phyloP scores from a whole-genome alignment of 2,797 vertebrate genomes.

The Rhinophrynus dorsalis region DNA sequence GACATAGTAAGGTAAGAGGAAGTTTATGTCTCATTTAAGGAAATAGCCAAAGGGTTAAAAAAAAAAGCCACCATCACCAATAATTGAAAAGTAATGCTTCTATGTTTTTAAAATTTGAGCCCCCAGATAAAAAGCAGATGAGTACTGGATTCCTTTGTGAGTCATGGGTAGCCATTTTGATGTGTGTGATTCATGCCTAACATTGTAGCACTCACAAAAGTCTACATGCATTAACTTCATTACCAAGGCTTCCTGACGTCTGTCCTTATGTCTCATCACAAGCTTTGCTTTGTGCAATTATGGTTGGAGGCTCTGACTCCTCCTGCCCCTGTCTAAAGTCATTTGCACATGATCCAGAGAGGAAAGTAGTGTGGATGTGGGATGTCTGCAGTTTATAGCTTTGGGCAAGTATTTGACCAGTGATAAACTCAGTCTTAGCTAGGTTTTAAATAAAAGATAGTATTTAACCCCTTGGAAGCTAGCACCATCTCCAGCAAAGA shows the following conservation, averaged over 20 bases:
- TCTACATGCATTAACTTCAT: slow-evolving; percentile 23
- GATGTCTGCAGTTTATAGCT: background rate
- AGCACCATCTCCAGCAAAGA: too few relatives aligned
- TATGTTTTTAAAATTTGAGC: too few relatives aligned
- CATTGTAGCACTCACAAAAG: slow-evolving; percentile 1
- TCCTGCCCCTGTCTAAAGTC: background rate
- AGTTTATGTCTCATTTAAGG: too few relatives aligned
- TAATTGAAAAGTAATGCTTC: too few relatives aligned
- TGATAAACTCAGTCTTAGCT: too few relatives aligned
- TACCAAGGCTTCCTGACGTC: slow-evolving; percentile 13
- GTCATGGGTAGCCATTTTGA: slow-evolving; percentile 25
- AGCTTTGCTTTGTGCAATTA: background rate
- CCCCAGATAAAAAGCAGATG: background rate
- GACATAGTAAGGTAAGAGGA: too few relatives aligned
- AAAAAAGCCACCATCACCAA: too few relatives aligned
- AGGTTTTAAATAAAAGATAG: too few relatives aligned
- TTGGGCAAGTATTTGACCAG: too few relatives aligned
- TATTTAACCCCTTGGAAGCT: too few relatives aligned
- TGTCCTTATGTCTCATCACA: slow-evolving; percentile 9
- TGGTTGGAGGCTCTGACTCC: background rate
- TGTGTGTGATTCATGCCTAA: slow-evolving; percentile 31
- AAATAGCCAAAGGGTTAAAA: too few relatives aligned
- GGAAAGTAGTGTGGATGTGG: background rate
- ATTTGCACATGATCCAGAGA: background rate
- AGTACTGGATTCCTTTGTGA: slow-evolving; percentile 7